Evolutionary conservation across 1,140 invertebrate genomes (phyloP), one percentile per base, ranked within the genome.

Genomic region (Nixonia krombeini): DNA sequence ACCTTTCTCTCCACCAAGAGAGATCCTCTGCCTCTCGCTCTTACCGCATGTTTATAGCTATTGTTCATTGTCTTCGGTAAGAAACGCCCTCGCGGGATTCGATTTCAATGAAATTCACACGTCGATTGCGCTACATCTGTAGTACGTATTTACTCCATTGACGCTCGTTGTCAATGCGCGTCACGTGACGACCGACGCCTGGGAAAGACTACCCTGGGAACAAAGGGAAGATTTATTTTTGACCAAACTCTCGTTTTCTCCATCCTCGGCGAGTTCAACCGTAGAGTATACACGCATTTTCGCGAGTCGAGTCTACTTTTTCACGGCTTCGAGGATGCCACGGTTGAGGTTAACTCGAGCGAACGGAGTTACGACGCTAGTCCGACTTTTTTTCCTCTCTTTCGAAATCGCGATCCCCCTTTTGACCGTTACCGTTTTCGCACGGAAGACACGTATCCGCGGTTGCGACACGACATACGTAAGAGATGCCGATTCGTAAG

Each of bases 41-140:
- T 61, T 33, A 42, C 40, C 10, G 40, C 44, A 28, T 28, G 29
- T 47, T 61, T 52, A 51, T 41, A 29, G 31, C 50, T 25, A 68
- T 68, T 68, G 64, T 68, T 68, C 64, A 68, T 68, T 61, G 64
- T 68, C 64, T 68, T 47, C 25, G 49, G 15, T 33, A 29, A 59
- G 42, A 40, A 49, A 59, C 64, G 56, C 56, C 56, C 45, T 46
- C 55, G 31, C 56, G 21, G 13, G 8, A 38, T 61, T 46, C 40
- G 45, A 29, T 67, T 67, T 67, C 64, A 67, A 56, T 67, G 56
- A 67, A 67, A 67, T 56, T 56, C 64, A 51, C 33, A 26, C 55
- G 64, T 41, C 51, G 56, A 55, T 67, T 55, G 56, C 38, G 51
- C 45, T 56, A 61, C 64, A 61, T 56, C 51, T 61, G 64, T 67